A percentile compares a stretch with the other conserved stretches of the same genome.
phyloP scores from a whole-genome alignment of 1,140 invertebrate genomes.

The Ooceraea biroi region DNA sequence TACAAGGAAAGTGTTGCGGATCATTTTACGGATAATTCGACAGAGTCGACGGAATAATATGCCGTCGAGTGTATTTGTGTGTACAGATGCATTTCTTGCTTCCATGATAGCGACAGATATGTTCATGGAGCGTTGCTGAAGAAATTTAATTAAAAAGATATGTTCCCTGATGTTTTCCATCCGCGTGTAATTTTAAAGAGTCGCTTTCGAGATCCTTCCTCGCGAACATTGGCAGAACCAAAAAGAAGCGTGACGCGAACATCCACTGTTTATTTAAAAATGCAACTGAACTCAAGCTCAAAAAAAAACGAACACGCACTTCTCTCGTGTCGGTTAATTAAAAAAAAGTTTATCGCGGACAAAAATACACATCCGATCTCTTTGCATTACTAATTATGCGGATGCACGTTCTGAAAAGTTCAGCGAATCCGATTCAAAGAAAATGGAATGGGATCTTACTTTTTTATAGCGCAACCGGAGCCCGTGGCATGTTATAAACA shows the following conservation, averaged over 20 bases:
- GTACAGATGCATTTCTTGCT: neutral
- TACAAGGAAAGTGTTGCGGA: neutral
- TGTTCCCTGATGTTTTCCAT: neutral
- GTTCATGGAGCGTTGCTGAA: neutral
- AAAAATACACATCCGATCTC: conserved; percentile 29
- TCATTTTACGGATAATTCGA: too few species aligned
- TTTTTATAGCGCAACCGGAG: neutral
- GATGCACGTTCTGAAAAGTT: conserved; percentile 43
- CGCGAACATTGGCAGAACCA: conserved; percentile 7
- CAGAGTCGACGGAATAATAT: too few species aligned
- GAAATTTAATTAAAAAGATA: conserved; percentile 43
- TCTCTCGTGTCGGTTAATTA: conserved; percentile 33
- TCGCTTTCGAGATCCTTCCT: neutral
- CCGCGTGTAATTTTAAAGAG: conserved; percentile 2
- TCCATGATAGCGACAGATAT: conserved; percentile 3
- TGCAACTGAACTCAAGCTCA: neutral
- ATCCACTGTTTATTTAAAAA: conserved; percentile 40
- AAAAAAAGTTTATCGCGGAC: conserved; percentile 38
- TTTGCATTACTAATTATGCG: conserved; percentile 49
- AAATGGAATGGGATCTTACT: conserved; percentile 37
- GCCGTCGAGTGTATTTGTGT: too few species aligned
- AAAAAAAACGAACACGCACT: conserved; percentile 23
- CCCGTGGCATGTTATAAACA: neutral
- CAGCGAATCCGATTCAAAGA: conserved; percentile 29
- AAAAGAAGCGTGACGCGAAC: conserved; percentile 25